Percentiles rank a stretch among this genome's conserved stretches.
Evolutionary conservation across 2,888 invertebrate genomes (phyloP).

Genomic region (Megalurothrips usitatus): DNA sequence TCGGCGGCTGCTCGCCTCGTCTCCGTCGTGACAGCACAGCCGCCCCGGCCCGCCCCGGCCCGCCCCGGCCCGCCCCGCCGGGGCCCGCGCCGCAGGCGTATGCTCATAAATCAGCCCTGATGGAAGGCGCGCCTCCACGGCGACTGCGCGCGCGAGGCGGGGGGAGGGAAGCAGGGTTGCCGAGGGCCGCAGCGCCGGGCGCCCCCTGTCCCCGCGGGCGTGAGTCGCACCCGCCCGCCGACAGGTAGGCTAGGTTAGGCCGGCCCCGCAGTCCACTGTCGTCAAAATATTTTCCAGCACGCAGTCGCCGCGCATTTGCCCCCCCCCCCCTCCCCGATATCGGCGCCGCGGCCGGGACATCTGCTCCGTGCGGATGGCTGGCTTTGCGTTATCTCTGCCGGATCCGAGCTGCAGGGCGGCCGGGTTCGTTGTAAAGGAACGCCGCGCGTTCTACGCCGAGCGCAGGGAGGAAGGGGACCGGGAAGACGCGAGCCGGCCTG

Average conservation of each 20-base stretch:
- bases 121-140: background rate
- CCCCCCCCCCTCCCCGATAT: background rate
- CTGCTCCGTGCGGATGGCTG: background rate
- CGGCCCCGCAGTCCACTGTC: too few relatives aligned
- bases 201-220: background rate
- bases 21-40: background rate
- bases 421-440: too few relatives aligned
- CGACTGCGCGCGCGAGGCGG: background rate
- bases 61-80: background rate
- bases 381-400: background rate
- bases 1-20: too few relatives aligned
- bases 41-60: background rate
- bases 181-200: background rate
- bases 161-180: background rate
- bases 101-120: slow-evolving; percentile 14
- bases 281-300: too few relatives aligned
- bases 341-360: background rate
- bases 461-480: background rate
- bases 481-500: background rate
- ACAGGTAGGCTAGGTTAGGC: too few relatives aligned
- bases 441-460: background rate
- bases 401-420: too few relatives aligned
- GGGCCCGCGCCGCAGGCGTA: background rate
- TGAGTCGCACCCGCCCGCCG: too few relatives aligned
- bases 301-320: too few relatives aligned